A percentile compares a stretch with the other conserved stretches of the same genome.
phyloP scores from a whole-genome alignment of 2,888 invertebrate species.

The Cheilosia impressa region DNA sequence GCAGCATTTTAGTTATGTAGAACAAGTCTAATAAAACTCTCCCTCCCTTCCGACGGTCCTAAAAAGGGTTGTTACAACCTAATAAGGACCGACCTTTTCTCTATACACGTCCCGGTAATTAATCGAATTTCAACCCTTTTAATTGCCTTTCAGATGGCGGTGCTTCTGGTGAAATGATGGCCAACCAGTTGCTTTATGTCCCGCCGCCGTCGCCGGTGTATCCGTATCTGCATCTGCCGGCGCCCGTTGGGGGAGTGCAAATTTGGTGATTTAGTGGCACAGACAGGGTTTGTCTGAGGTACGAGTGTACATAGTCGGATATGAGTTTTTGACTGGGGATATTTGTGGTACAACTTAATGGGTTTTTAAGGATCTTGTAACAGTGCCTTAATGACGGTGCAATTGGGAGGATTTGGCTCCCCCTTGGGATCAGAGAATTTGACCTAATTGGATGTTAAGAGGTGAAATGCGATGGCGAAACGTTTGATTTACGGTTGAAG shows the following conservation, averaged over 20 bases:
- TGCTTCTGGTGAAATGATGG: slow-evolving; percentile 55
- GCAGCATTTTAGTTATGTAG: slow-evolving; percentile 53
- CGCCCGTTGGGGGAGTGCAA: slow-evolving; percentile 35
- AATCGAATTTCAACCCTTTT: slow-evolving; percentile 73
- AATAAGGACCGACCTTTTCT: slow-evolving; percentile 47
- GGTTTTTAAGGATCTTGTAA: slow-evolving; percentile 62
- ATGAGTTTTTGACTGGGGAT: slow-evolving; percentile 29
- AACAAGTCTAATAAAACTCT: slow-evolving; percentile 63
- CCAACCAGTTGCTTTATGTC: slow-evolving; percentile 65
- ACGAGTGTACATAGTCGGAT: neutral
- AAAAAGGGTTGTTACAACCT: slow-evolving; percentile 55
- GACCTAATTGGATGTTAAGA: slow-evolving; percentile 47
- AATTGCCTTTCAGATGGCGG: slow-evolving; percentile 62
- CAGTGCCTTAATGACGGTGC: slow-evolving; percentile 52
- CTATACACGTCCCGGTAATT: slow-evolving; percentile 59
- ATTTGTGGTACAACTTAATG: slow-evolving; percentile 65
- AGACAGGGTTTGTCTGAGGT: slow-evolving; percentile 10
- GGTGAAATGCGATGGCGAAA: slow-evolving; percentile 25
- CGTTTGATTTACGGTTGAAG: slow-evolving; percentile 30
- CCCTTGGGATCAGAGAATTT: slow-evolving; percentile 6
- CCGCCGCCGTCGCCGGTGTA: neutral
- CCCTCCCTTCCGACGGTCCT: neutral
- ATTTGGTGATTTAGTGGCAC: slow-evolving; percentile 63
- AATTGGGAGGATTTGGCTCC: slow-evolving; percentile 7
- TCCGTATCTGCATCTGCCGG: slow-evolving; percentile 51